These are phyloP conservation scores for Excalfactoria chinensis DNA, from an alignment of 2,113 vertebrate species.

Conservation along the genomic window DNA sequence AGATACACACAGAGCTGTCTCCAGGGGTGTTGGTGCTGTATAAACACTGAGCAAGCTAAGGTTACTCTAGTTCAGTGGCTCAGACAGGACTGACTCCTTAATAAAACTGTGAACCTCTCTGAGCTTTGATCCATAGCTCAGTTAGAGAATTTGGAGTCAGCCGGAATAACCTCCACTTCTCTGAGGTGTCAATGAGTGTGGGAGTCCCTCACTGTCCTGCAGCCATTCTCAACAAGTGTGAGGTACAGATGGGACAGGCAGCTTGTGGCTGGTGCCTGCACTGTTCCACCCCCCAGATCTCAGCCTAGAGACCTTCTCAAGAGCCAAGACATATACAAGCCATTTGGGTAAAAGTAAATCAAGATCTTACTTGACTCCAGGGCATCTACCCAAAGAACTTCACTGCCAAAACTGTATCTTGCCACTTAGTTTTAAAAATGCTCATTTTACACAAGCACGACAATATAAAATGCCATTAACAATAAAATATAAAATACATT, in stretches of 20 bases:
- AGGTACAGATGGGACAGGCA: background rate
- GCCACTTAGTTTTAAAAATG: background rate
- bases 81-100: background rate
- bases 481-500: background rate
- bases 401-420: background rate
- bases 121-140: background rate
- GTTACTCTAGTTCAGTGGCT: background rate
- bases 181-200: rapidly evolving
- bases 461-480: background rate
- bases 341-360: background rate
- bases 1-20: background rate
- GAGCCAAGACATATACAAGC: background rate
- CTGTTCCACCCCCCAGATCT: background rate
- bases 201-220: background rate
- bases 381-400: background rate
- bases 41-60: background rate
- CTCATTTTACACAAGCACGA: background rate
- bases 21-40: background rate
- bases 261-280: background rate
- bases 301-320: background rate
- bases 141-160: background rate
- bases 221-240: background rate
- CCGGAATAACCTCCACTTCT: background rate
- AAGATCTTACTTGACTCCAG: background rate
- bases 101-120: background rate